Base-by-base conservation (phyloP, 2,888 invertebrate genomes). In the Eupelmus urozonus region DNA sequence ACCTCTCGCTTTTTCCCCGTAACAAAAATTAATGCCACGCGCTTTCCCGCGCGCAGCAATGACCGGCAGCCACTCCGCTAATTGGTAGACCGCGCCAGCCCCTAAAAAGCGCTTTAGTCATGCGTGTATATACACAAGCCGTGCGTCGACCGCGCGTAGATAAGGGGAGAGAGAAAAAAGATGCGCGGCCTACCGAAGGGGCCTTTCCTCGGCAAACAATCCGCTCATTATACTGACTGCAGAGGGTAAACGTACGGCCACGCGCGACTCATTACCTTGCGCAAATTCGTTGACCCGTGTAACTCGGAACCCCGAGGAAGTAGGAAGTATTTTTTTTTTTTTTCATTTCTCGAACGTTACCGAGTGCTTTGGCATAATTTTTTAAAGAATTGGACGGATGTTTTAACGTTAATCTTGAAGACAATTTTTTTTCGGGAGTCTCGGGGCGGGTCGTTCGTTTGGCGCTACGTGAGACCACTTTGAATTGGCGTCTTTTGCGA, bases 161-260 rank as follows among this genome's bases (percentile, higher is more conserved):
- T 27, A 45, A 57, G 27, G 57, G 40, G 1, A 49, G 49, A 49
- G 13, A 16, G n/a, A 49, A 49, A 49, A 49, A 34, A 34, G 34
- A 34, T 34, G 34, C 34, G 34, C 34, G 34, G 3, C 34, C 34
- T 5, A 9, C 9, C 9, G 34, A 34, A 34, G 34, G 34, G 34
- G 34, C 3, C 34, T 34, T 63, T 40, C 45, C 25, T 57, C 7
- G 60, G 76, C 66, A 79, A 76, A 76, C 76, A 76, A 79, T 79
- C 53, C 76, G 25, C 72, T 79, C 79, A 76, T 76, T 79, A 72
- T 71, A 51, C 55, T 9, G 59, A 16, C 49, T 16, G 13, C 3
- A 49, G n/a, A 49, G 57, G 13, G 49, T 34, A 34, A 53, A 5
- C 13, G 51, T 11, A 45, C 23, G 55, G 55, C n/a, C 34, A 34